Evolutionary conservation across 2,113 vertebrate species (phyloP).

Genomic region (Lepisosteus oculatus): DNA sequence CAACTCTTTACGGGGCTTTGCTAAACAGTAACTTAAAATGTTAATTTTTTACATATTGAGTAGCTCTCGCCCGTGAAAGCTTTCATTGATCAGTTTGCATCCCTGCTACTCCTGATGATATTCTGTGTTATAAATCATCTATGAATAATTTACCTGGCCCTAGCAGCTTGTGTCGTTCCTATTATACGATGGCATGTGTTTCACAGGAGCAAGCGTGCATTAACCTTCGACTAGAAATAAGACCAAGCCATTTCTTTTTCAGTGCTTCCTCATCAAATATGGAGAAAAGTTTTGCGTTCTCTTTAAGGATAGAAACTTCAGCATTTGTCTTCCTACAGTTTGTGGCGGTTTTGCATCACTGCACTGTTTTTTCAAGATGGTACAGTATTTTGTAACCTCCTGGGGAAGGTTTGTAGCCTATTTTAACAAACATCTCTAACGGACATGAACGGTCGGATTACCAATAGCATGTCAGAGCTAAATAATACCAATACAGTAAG

Average conservation of each 20-base stretch:
- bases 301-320: neutral
- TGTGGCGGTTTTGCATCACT: neutral
- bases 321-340: too few species aligned
- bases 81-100: conserved; percentile 15
- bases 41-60: neutral
- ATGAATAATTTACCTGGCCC: conserved; percentile 56
- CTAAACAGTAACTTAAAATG: neutral
- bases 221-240: conserved; percentile 31
- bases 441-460: too few species aligned
- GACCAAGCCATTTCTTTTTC: conserved; percentile 9
- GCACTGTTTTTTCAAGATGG: neutral
- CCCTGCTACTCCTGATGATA: conserved; percentile 23
- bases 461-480: too few species aligned
- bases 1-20: neutral
- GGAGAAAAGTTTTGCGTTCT: conserved; percentile 8
- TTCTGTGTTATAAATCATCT: conserved; percentile 40
- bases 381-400: too few species aligned
- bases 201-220: conserved; percentile 28
- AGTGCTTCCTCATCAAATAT: conserved; percentile 22
- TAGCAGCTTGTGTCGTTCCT: conserved; percentile 46
- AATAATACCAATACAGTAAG: too few species aligned
- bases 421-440: too few species aligned
- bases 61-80: conserved; percentile 10
- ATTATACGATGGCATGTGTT: conserved; percentile 27
- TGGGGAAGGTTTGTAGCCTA: too few species aligned